Base-by-base conservation (phyloP, 2,888 invertebrate genomes). In the Temnothorax unifasciatus region DNA sequence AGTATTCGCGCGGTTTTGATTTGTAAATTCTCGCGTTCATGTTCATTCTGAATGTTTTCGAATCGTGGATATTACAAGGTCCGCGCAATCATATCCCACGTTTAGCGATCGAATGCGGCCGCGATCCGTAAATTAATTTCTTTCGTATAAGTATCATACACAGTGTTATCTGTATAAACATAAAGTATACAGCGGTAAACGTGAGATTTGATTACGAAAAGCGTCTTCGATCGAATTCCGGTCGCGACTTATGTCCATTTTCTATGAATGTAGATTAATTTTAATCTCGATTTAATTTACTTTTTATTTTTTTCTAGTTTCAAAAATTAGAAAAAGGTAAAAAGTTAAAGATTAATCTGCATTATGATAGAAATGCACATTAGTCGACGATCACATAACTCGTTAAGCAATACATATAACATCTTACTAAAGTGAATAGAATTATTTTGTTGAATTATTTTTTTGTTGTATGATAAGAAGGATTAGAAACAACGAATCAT, bases 31-130 rank as follows among this genome's bases (percentile, higher is more conserved):
- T 74, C 18, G n/a, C 21, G 18, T 0, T 64, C 29, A 63, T 63
- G 6, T 50, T 76, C 29, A 6, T 50, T 76, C 29, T 61, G 8
- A 13, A 61, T 47, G 15, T 44, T 61, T 75, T 18, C n/a, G n/a
- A 0, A 64, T 38, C 13, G n/a, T 8, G 25, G n/a, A 41, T 3
- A 63, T 63, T 11, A 29, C 13, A 4, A 4, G 6, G 18, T n/a
- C 15, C 34, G 2, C n/a, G 18, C 44, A 59, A 25, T 29, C n/a
- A 47, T 15, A 63, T 0, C 3, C 47, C 34, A 61, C 44, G 15
- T 74, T 29, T 61, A 74, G 18, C 54, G 3, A 47, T 25, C 15
- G 6, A 73, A 57, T 38, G 21, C 3, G 29, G 11, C 6, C 18
- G 6, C 18, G 3, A 71, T 34, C 34, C 34, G 5, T 34, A 34